Percentiles rank a stretch among this genome's conserved stretches.
Conservation (phyloP, 2,113 vertebrate species). For the Oceanodroma tethys region DNA sequence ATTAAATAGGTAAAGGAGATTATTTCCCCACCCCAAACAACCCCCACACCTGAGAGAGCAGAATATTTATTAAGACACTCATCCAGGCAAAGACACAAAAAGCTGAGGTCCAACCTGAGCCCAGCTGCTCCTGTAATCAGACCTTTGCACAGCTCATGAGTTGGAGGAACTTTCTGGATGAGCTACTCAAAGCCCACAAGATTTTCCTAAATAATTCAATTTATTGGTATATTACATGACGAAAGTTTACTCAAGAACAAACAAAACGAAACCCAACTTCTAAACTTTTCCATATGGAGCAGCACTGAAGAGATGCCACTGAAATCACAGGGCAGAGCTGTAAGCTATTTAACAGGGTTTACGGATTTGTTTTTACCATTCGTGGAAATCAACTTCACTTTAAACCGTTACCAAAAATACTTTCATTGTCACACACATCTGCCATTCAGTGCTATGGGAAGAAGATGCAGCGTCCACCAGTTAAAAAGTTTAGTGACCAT, state of each 20-base stretch:
- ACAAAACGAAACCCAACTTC: not conserved
- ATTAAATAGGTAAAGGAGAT: not conserved
- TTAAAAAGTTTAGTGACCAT: not conserved
- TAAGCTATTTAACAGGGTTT: not conserved
- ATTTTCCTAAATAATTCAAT: not conserved
- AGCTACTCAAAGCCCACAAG: not conserved
- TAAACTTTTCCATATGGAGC: not conserved
- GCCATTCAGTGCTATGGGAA: accelerated
- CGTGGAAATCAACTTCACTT: not conserved
- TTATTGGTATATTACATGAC: accelerated
- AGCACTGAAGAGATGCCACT: not conserved
- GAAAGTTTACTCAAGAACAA: not conserved
- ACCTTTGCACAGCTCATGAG: not conserved
- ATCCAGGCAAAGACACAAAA: not conserved
- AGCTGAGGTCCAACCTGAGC: not conserved
- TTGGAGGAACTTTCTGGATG: not conserved
- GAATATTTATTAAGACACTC: not conserved
- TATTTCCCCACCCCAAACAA: not conserved
- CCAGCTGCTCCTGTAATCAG: not conserved
- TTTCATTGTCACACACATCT: accelerated
- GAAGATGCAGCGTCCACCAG: not conserved
- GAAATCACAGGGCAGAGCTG: not conserved
- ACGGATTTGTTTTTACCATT: not conserved
- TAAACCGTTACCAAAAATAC: not conserved
- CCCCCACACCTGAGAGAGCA: not conserved